Evolutionary conservation across 2,113 vertebrate species (phyloP), one percentile per base, ranked within the genome.

Genomic region (Henicopernis longicauda): DNA sequence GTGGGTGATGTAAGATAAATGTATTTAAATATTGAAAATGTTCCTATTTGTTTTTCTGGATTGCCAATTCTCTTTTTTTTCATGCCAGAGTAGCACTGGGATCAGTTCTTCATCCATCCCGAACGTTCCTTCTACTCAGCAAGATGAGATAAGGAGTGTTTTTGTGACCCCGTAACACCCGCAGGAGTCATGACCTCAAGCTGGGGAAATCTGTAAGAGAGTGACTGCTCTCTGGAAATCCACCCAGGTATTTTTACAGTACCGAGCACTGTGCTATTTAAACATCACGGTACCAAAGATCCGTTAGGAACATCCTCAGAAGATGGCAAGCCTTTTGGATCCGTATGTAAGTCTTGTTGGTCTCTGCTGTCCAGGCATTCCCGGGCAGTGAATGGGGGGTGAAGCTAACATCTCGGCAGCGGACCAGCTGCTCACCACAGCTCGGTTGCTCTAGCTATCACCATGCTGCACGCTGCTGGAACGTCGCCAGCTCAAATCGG

Each of bases 381-480:
- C 91, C 61, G 42, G 63, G 44, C 31, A 71, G 86, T 4, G 47
- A 25, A 21, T 2, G 23, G 31, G 44, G 55, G 47, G 25, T 38
- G 76, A 78, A 52, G n/a, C 15, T 6, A 29, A n/a, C 38, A 31
- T 32, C 63, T 84, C 4, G 1, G 66, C 3, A 2, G 45, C 1
- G 3, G 23, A 92, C 52, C 86, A 96, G 94, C 92, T 81, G 85
- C 85, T 95, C 47, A 13, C 57, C 52, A 15, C 73, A 26, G 70
- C 40, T 40, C 0, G 0, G 34, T 17, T 11, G 42, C 86, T 86
- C 22, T 3, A 26, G 71, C 85, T 90, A 84, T 86, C 83, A 59
- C 69, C 31, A 6, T 2, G 47, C 55, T 58, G 71, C 88, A 90
- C 12, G 1, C 59, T 44, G 80, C 76, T 93, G 97, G 92, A 93